Conservation (phyloP, 2,797 vertebrate species). For the Cirrhinus mrigala region DNA sequence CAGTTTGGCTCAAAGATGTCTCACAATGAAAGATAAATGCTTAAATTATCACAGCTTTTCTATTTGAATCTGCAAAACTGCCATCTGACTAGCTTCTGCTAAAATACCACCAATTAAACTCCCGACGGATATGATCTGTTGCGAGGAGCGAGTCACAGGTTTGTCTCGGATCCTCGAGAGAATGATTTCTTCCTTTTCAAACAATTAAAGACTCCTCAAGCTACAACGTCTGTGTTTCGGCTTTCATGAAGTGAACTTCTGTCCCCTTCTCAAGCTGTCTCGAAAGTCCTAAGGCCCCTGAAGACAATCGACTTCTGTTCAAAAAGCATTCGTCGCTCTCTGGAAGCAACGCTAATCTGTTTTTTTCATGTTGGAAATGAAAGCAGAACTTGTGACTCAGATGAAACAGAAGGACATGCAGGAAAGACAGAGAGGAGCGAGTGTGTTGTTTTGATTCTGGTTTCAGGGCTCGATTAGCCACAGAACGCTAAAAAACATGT, state of each 20-base stretch:
- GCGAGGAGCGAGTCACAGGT: not conserved
- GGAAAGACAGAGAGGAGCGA: not conserved
- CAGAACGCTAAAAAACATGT: conserved; percentile 11
- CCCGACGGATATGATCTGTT: not conserved
- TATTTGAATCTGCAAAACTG: not conserved
- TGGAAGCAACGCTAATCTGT: conserved; percentile 28
- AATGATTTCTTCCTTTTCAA: conserved; percentile 6
- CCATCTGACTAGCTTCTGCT: conserved; percentile 3
- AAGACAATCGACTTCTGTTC: conserved; percentile 45
- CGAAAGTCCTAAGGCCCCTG: conserved; percentile 25
- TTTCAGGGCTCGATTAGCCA: conserved; percentile 23
- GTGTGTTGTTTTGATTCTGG: conserved; percentile 31
- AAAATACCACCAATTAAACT: not conserved
- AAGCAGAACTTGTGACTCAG: conserved; percentile 48
- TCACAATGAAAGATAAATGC: not conserved
- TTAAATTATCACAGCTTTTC: not conserved
- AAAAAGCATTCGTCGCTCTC: conserved; percentile 6
- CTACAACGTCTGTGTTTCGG: conserved; percentile 31
- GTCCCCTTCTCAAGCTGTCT: conserved; percentile 27
- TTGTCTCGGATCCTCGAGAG: not conserved
- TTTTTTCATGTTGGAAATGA: conserved; percentile 33
- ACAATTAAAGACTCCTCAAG: conserved; percentile 29
- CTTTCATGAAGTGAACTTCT: conserved; percentile 34
- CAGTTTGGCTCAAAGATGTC: not conserved
- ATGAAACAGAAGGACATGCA: conserved; percentile 47